These are phyloP conservation scores for Etheostoma cragini DNA, from an alignment of 2,113 vertebrate species.

Conservation along the genomic window DNA sequence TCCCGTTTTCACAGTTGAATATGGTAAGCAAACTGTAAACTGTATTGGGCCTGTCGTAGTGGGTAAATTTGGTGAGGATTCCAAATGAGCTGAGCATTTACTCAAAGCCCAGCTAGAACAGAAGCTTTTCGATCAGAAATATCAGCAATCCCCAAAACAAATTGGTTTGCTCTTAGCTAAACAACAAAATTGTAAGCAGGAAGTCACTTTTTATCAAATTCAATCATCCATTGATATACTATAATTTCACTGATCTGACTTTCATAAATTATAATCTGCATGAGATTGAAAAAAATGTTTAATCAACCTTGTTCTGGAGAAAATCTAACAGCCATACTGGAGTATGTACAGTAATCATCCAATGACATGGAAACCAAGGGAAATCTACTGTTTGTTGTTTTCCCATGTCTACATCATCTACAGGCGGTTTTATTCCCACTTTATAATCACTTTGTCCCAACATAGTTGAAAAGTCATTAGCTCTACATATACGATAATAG, in stretches of 20 bases:
- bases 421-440: background rate
- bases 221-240: background rate
- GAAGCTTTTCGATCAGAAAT: background rate
- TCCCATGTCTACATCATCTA: background rate
- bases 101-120: background rate
- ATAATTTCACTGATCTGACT: background rate
- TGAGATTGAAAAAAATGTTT: background rate
- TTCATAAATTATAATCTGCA: background rate
- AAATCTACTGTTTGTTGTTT: background rate
- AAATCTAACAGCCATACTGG: background rate
- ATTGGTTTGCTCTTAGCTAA: background rate
- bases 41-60: background rate
- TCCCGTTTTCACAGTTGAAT: background rate
- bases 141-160: background rate
- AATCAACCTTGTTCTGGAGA: background rate
- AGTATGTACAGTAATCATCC: background rate
- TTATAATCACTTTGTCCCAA: background rate
- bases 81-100: background rate
- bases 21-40: background rate
- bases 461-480: background rate
- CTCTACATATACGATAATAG: background rate
- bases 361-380: background rate
- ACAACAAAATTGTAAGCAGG: background rate
- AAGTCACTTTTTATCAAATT: background rate
- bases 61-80: conserved; percentile 2